Evolutionary conservation across 2,797 vertebrate species (phyloP).

Genomic region (Pangasius macronema): DNA sequence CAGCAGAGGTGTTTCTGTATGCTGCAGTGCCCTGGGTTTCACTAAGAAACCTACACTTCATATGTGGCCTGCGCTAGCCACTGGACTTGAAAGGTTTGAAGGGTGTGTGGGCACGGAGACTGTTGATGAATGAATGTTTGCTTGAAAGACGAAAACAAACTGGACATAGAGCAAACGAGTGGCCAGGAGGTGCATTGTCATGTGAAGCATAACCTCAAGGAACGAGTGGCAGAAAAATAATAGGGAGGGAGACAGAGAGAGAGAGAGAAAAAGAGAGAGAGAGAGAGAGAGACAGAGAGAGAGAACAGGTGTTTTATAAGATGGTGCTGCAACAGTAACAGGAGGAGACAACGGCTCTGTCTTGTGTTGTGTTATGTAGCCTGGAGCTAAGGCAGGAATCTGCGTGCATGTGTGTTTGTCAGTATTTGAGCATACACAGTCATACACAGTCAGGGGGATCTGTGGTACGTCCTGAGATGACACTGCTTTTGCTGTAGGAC

Average conservation of each 20-base stretch:
- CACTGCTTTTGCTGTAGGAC: slow-evolving; percentile 4
- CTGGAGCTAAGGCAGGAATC: slow-evolving; percentile 23
- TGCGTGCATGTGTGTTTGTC: background rate
- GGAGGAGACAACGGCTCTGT: slow-evolving; percentile 18
- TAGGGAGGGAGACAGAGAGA: background rate
- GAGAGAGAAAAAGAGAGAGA: background rate
- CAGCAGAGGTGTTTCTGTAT: slow-evolving; percentile 27
- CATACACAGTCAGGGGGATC: slow-evolving; percentile 21
- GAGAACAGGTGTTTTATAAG: slow-evolving; percentile 14
- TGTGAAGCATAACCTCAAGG: slow-evolving; percentile 30
- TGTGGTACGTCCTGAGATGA: slow-evolving; percentile 27
- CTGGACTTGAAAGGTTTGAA: background rate
- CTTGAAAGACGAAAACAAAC: slow-evolving; percentile 15
- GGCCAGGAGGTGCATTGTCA: slow-evolving; percentile 33
- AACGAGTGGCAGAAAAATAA: background rate
- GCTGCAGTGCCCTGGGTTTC: slow-evolving; percentile 15
- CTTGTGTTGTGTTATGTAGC: slow-evolving; percentile 29
- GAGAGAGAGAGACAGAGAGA: slow-evolving; percentile 17
- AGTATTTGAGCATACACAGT: slow-evolving; percentile 3
- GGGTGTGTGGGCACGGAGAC: background rate
- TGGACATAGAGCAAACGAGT: slow-evolving; percentile 33
- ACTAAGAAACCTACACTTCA: slow-evolving; percentile 15
- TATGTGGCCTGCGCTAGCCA: background rate
- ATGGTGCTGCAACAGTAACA: slow-evolving; percentile 5
- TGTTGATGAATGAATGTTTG: slow-evolving; percentile 3